Conservation (phyloP, 2,113 vertebrate species). For the Crotalus viridis region DNA sequence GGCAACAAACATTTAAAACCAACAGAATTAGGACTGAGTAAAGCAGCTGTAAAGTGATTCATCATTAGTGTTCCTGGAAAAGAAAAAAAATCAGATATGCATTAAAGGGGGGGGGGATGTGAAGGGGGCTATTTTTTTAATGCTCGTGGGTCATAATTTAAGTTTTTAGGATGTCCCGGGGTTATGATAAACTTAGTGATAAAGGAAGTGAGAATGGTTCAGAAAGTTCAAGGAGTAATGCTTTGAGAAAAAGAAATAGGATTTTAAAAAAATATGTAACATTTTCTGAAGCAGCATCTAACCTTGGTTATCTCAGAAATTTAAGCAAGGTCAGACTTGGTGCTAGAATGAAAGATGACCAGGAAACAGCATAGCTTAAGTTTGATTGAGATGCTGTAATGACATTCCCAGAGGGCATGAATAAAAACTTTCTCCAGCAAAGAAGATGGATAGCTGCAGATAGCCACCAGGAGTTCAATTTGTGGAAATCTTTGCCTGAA, state of each 20-base stretch:
- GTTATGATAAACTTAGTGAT: neutral
- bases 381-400: neutral
- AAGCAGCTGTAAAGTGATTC: neutral
- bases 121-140: neutral
- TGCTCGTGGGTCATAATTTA: neutral
- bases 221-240: neutral
- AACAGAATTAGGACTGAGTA: neutral
- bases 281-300: neutral
- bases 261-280: neutral
- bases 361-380: neutral
- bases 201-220: neutral
- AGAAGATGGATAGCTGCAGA: neutral
- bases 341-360: neutral
- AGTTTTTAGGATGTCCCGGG: neutral
- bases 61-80: neutral
- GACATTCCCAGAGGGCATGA: neutral
- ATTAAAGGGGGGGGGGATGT: neutral
- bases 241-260: neutral
- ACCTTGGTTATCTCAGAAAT: neutral
- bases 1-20: neutral
- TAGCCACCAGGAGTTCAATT: neutral
- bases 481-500: neutral
- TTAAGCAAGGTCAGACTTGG: neutral
- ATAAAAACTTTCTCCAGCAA: neutral
- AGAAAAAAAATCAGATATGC: neutral